phyloP scores from a whole-genome alignment of 1,140 invertebrate species.

The Papilio xuthus region DNA sequence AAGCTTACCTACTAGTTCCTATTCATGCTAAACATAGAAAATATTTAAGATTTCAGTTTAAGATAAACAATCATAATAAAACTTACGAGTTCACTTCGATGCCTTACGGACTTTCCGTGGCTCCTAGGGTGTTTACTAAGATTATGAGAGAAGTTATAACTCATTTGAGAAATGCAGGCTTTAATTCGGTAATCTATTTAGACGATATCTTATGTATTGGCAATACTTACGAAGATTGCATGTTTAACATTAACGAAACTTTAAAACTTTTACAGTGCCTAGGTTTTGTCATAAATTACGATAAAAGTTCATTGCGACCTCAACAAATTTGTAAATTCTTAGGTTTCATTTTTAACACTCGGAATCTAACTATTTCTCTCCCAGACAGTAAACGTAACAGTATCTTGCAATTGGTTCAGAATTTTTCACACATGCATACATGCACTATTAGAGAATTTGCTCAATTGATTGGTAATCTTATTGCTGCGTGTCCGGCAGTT shows the following conservation, averaged over 20 bases:
- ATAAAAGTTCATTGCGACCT: not conserved
- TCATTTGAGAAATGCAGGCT: not conserved
- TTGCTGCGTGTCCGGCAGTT: slow-evolving; percentile 41
- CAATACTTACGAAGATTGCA: not conserved
- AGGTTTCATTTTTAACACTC: slow-evolving; percentile 40
- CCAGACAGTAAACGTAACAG: slow-evolving; percentile 38
- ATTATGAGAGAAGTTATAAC: not conserved
- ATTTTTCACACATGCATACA: slow-evolving; percentile 21
- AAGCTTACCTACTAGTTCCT: not conserved
- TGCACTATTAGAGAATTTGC: slow-evolving; percentile 41
- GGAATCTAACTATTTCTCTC: slow-evolving; percentile 26
- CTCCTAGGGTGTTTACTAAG: not conserved
- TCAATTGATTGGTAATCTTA: slow-evolving; percentile 41
- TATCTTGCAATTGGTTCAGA: slow-evolving; percentile 34
- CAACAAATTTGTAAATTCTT: slow-evolving; percentile 38
- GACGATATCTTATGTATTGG: not conserved
- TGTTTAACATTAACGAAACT: not conserved
- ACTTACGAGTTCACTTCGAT: not conserved
- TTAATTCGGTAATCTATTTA: not conserved
- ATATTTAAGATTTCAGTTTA: not conserved
- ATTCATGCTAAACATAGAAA: not conserved
- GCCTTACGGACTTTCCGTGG: slow-evolving; percentile 1
- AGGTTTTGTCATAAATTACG: not conserved
- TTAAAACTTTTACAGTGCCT: not conserved
- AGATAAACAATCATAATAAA: not conserved